These are phyloP conservation scores for Porites australiensis DNA, from an alignment of 64 coral and sea anemone species.

Conservation along the genomic window DNA sequence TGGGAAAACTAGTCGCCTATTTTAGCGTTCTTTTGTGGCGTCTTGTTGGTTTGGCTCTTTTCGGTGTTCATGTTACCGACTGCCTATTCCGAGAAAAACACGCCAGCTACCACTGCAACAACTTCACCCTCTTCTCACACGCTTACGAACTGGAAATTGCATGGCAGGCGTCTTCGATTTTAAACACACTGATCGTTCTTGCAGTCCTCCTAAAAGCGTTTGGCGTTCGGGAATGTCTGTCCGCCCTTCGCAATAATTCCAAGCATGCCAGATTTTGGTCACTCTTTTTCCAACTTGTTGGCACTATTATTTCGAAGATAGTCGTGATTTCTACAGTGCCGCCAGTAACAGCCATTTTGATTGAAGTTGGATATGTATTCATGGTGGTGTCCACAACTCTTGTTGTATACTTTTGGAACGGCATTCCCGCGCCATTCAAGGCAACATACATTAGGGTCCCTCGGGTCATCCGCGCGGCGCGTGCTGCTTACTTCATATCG, in stretches of 20 bases:
- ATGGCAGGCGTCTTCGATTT: constrained; percentile 19
- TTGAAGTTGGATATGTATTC: background rate
- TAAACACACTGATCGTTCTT: constrained; percentile 34
- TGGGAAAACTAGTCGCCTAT: background rate
- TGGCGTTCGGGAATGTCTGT: constrained; percentile 5
- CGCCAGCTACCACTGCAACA: constrained; percentile 51
- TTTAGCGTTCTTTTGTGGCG: constrained; percentile 21
- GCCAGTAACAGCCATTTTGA: background rate
- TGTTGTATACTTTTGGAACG: constrained; percentile 25
- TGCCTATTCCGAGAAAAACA: constrained; percentile 41
- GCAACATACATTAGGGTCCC: background rate
- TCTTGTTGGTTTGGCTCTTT: constrained; percentile 17
- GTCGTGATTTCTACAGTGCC: constrained; percentile 8
- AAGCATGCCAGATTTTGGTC: constrained; percentile 44
- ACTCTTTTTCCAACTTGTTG: background rate
- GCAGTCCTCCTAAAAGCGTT: background rate
- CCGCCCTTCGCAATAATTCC: background rate
- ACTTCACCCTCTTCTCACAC: constrained; percentile 47
- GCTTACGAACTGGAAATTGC: constrained; percentile 32
- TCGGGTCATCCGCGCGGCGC: background rate
- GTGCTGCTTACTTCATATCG: background rate
- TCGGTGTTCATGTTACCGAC: background rate
- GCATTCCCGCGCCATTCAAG: background rate
- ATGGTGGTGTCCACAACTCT: background rate
- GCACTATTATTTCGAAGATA: background rate